Base-by-base conservation (phyloP, 2,888 invertebrate species). In the Odontothrips loti region DNA sequence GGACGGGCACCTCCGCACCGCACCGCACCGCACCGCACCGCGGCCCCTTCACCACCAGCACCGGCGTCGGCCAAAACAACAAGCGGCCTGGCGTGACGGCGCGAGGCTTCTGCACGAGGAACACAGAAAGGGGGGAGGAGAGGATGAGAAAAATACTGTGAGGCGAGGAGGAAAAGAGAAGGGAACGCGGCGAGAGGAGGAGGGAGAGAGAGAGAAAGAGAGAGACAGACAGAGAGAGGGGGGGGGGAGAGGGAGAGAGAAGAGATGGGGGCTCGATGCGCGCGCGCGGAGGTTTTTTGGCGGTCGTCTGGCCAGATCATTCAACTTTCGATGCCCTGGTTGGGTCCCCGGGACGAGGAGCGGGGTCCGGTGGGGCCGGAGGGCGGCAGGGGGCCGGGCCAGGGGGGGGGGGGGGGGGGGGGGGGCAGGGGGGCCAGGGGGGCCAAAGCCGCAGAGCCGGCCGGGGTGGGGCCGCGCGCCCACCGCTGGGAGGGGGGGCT, bases 321-420 rank as follows among this genome's bases (percentile, higher is more conserved):
- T 75, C 68, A 75, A 75, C 68, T 75, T 75, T 75, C 68, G 68
- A 27, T 75, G 68, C 23, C 68, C 68, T 27, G 68, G 12, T 12
- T 75, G 68, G 68, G 68, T n/a, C 68, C 23, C 68, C n/a, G n/a
- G n/a, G n/a, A n/a, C n/a, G 68, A 23, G 68, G 20, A 43, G 34
- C 17, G 58, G 20, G 58, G 58, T 15, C 58, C 58, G 15, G 2
- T 23, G 23, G 11, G 27, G 68, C 48, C 12, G 68, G 68, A 10
- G 10, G 27, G 68, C 1, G 68, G 68, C 4, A 9, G 68, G 68
- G 27, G 48, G n/a, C n/a, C n/a, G 27, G 23, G 8, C 4, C 1
- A 23, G 68, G 23, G 68, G 68, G 68, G 68, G 63, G 63, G n/a
- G 2, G 68, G 23, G 11, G 27, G 68, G 68, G 68, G 10, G 10